phyloP scores from a whole-genome alignment of 1,140 invertebrate species.

The Pseudoatta argentina region DNA sequence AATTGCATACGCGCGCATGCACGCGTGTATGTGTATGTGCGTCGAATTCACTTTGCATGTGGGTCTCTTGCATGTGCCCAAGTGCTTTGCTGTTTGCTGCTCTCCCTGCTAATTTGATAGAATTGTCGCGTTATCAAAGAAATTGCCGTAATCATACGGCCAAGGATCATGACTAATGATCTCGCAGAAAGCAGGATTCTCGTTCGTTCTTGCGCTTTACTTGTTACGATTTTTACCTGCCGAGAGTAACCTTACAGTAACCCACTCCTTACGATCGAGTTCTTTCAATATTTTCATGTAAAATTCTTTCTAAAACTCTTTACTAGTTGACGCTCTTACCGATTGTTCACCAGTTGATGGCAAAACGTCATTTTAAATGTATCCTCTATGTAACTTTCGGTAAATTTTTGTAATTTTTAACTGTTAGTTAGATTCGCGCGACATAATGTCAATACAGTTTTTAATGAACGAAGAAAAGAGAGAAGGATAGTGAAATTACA shows the following conservation, averaged over 20 bases:
- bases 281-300: neutral
- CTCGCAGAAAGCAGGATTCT: conserved; percentile 10
- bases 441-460: conserved; percentile 29
- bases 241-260: neutral
- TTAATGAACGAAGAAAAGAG: conserved; percentile 15
- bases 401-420: neutral
- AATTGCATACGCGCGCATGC: conserved; percentile 76
- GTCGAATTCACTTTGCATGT: conserved; percentile 82
- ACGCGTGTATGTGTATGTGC: conserved; percentile 64
- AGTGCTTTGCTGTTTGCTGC: conserved; percentile 85
- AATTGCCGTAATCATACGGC: conserved; percentile 43
- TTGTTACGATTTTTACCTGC: neutral
- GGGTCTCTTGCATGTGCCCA: conserved; percentile 85
- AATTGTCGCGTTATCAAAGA: conserved; percentile 56
- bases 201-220: conserved; percentile 36
- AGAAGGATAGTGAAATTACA: conserved; percentile 5
- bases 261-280: neutral
- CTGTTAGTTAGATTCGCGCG: neutral
- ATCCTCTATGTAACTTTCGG: neutral
- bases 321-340: neutral
- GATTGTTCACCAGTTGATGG: neutral
- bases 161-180: conserved; percentile 31
- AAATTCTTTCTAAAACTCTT: neutral
- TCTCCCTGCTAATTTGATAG: conserved; percentile 77
- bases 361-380: neutral